Evolutionary conservation across 1,140 invertebrate genomes (phyloP).

Genomic region (Cotesia chilonis): DNA sequence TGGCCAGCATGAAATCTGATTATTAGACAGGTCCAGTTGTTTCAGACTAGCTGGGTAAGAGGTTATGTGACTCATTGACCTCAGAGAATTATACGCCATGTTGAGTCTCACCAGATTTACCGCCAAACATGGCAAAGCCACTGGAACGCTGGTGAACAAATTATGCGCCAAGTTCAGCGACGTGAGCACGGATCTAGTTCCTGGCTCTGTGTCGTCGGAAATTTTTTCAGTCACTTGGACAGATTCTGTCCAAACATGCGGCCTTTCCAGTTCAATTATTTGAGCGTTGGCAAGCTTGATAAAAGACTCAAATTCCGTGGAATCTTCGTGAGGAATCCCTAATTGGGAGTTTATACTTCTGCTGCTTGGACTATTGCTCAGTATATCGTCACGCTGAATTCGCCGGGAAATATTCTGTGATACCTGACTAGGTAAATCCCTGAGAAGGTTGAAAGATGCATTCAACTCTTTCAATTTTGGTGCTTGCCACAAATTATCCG

Average conservation of each 20-base stretch:
- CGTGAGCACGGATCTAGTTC: constrained; percentile 69
- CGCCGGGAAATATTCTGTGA: constrained; percentile 55
- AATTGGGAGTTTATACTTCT: constrained; percentile 51
- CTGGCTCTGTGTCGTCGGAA: constrained; percentile 61
- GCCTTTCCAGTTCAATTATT: constrained; percentile 70
- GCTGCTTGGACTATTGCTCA: constrained; percentile 54
- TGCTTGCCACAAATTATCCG: constrained; percentile 88
- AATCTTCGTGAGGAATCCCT: constrained; percentile 55
- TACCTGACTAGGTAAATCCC: constrained; percentile 75
- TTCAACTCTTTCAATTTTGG: constrained; percentile 91
- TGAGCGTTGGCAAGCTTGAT: constrained; percentile 61
- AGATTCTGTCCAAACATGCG: constrained; percentile 77
- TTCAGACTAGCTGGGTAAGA: constrained; percentile 88
- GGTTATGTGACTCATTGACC: constrained; percentile 87
- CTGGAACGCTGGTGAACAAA: constrained; percentile 85
- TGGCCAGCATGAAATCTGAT: constrained; percentile 89
- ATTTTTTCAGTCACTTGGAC: constrained; percentile 78
- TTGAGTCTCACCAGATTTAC: constrained; percentile 87
- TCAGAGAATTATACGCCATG: constrained; percentile 87
- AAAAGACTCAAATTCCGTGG: constrained; percentile 60
- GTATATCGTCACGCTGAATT: constrained; percentile 48
- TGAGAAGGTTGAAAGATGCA: constrained; percentile 88
- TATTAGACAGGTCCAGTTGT: constrained; percentile 92
- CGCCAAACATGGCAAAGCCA: constrained; percentile 88
- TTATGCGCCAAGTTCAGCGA: constrained; percentile 91